Evolutionary conservation across 2,888 invertebrate genomes (phyloP).

Genomic region (Polyommatus icarus): DNA sequence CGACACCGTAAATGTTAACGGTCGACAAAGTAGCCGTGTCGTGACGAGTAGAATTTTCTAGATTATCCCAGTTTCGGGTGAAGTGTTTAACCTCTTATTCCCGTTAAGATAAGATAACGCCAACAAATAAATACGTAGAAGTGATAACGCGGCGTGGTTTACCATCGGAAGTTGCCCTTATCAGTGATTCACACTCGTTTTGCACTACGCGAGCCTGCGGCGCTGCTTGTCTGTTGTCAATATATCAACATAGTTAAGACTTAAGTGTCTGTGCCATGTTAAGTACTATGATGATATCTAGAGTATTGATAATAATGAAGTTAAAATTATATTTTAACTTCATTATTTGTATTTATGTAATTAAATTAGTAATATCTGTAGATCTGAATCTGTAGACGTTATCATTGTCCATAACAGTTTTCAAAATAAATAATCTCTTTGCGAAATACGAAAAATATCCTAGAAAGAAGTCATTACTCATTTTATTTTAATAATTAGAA

Average conservation of each 20-base stretch:
- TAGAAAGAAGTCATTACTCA: too few species aligned
- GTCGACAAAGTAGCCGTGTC: background rate
- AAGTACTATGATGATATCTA: too few species aligned
- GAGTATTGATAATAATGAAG: too few species aligned
- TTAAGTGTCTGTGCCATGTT: too few species aligned
- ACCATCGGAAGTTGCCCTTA: constrained; percentile 24
- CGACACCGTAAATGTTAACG: constrained; percentile 25
- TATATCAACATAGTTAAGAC: background rate
- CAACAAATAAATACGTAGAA: constrained; percentile 28
- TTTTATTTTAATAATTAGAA: too few species aligned
- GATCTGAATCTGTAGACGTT: too few species aligned
- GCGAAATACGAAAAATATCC: background rate
- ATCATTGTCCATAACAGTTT: too few species aligned
- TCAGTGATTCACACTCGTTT: constrained; percentile 29
- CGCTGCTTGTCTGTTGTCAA: background rate
- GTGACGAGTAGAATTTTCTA: constrained; percentile 23
- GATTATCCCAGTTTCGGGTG: constrained; percentile 25
- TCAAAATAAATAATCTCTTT: background rate
- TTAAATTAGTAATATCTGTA: too few species aligned
- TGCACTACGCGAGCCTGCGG: background rate
- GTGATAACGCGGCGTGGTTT: constrained; percentile 27
- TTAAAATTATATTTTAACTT: too few species aligned
- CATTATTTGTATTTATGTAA: too few species aligned
- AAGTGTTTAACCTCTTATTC: constrained; percentile 29
- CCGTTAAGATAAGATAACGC: constrained; percentile 20